Evolutionary conservation across 2,113 vertebrate genomes (phyloP).

Genomic region (Peromyscus maniculatus): DNA sequence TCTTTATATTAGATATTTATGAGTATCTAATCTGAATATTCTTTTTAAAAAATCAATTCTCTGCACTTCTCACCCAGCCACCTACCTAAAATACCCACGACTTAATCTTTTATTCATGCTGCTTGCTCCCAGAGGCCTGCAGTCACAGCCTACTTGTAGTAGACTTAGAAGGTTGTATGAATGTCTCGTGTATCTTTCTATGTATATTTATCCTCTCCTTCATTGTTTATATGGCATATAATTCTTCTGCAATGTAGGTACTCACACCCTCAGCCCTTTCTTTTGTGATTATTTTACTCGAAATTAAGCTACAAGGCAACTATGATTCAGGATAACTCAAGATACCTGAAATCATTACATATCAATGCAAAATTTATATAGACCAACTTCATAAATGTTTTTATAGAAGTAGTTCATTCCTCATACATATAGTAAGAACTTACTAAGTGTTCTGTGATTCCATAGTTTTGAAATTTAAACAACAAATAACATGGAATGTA

Average conservation of each 20-base stretch:
- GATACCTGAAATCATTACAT: neutral
- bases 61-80: slow-evolving; percentile 7
- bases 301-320: neutral
- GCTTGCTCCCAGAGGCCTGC: neutral
- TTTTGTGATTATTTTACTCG: slow-evolving; percentile 38
- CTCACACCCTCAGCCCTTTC: neutral
- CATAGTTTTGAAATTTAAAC: neutral
- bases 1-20: slow-evolving; percentile 44
- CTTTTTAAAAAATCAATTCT: neutral
- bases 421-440: neutral
- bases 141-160: slow-evolving; percentile 29
- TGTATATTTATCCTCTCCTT: neutral
- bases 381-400: neutral
- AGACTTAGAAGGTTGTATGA: neutral
- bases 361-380: neutral
- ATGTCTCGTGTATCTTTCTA: slow-evolving; percentile 38
- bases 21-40: slow-evolving; percentile 47
- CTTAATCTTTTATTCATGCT: slow-evolving; percentile 70
- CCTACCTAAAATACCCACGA: slow-evolving; percentile 31
- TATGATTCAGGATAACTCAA: slow-evolving; percentile 13
- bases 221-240: neutral
- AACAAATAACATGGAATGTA: neutral
- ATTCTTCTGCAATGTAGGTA: neutral
- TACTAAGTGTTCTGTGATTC: neutral
- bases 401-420: neutral